Conservation (phyloP, 2,888 invertebrate species). For the Chesias legatella region DNA sequence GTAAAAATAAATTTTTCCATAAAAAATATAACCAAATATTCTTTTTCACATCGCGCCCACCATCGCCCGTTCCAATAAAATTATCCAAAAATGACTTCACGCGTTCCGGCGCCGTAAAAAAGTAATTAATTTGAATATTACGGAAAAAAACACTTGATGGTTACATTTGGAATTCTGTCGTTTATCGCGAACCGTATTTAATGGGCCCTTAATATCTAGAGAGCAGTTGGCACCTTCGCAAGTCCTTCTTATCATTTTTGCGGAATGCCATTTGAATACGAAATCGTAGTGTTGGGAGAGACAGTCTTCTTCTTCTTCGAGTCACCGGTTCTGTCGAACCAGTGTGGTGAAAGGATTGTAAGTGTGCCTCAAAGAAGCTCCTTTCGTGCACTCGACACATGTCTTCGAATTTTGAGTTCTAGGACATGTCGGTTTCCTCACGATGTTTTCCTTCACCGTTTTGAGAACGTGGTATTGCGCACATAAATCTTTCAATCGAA, state of each 20-base stretch:
- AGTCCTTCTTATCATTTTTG: conserved; percentile 50
- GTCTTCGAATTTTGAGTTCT: too few relatives aligned
- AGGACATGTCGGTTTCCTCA: too few relatives aligned
- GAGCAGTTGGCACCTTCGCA: conserved; percentile 52
- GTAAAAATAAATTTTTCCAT: background rate
- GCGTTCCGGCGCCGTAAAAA: conserved; percentile 55
- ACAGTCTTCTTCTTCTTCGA: too few relatives aligned
- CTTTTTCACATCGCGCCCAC: conserved; percentile 4
- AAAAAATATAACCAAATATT: background rate
- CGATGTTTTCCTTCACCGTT: too few relatives aligned
- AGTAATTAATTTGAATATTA: conserved; percentile 72
- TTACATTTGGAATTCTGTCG: conserved; percentile 60
- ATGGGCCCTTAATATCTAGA: conserved; percentile 58
- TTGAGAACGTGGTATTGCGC: too few relatives aligned
- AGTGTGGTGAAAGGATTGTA: too few relatives aligned
- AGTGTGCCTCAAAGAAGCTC: too few relatives aligned
- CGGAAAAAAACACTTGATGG: conserved; percentile 53
- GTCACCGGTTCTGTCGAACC: too few relatives aligned
- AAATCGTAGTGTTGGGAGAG: conserved; percentile 30
- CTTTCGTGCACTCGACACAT: too few relatives aligned
- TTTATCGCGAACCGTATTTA: conserved; percentile 55
- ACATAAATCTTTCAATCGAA: too few relatives aligned
- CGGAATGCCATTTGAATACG: conserved; percentile 54
- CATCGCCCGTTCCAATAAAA: conserved; percentile 17
- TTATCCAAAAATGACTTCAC: conserved; percentile 35